Evolutionary conservation across 35 echinoderm and acorn worm genomes (phyloP), one percentile per base, ranked within the genome.

Genomic region (Lytechinus pictus): DNA sequence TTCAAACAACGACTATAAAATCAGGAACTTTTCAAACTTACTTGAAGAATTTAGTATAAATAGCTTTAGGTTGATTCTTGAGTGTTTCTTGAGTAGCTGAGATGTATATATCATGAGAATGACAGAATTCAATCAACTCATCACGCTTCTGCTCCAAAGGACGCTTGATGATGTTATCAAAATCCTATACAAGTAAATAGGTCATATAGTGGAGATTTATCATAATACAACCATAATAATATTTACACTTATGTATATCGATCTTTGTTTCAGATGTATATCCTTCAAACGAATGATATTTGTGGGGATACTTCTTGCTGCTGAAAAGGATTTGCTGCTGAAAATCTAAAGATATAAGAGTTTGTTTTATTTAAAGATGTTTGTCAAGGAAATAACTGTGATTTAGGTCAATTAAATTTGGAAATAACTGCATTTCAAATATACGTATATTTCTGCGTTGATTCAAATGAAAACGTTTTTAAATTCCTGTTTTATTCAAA

Each of bases 1-100:
- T 44, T 44, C 33, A 2, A 60, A 12, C 9, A 60, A 4, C 16
- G 57, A 60, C 56, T 58, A 60, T 60, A 9, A 60, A 16, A 10
- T 44, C 33, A 12, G 57, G 57, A 3, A 44, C 33, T 79, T 24
- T 71, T 3, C 5, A 71, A 71, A 95, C 97, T 95, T 92, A 98
- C 97, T 97, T 98, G 92, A 94, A 98, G 14, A 95, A 86, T 90
- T 96, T 95, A 6, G 94, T 94, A n/a, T 92, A 96, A 53, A 98
- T 96, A n/a, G 94, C 94, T 9, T 71, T 95, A 1, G 95, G 94
- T 44, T 97, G 96, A 9, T 92, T 60, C 52, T 61, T 92, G 16
- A 97, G 53, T 88, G 94, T 96, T 54, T 96, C 97, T 44, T 92
- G 71, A 9, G 95, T 29, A 53, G 88, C 87, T 52, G 52, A 94